Percentiles rank a stretch among this genome's conserved stretches.
phyloP scores from a whole-genome alignment of 2,888 invertebrate species.

The Dinocampus coccinellae region DNA sequence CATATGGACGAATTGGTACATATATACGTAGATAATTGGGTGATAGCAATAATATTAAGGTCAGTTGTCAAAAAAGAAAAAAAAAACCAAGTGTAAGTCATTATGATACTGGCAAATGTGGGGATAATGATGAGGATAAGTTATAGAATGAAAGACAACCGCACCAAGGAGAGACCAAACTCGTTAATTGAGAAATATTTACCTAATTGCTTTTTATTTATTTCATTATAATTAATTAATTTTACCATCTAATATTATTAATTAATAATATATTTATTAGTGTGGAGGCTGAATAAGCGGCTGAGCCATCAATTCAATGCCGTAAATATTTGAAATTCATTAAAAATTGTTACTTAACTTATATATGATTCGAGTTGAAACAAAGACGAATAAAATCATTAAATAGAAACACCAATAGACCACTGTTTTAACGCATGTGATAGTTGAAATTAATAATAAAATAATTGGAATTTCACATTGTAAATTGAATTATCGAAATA shows the following conservation, averaged over 20 bases:
- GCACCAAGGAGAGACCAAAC: constrained; percentile 68
- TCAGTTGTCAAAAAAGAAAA: constrained; percentile 29
- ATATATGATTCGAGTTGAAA: constrained; percentile 49
- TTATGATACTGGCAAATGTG: constrained; percentile 17
- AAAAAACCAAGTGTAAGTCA: constrained; percentile 26
- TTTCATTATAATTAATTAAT: constrained; percentile 57
- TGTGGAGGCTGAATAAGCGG: constrained; percentile 53
- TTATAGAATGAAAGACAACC: constrained; percentile 53
- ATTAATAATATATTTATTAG: constrained; percentile 59
- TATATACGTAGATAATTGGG: constrained; percentile 10
- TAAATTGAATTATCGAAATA: background rate
- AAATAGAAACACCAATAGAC: constrained; percentile 32
- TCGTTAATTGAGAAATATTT: constrained; percentile 58
- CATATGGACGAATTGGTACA: constrained; percentile 33
- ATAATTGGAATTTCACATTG: background rate
- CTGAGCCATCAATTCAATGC: constrained; percentile 49
- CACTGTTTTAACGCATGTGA: background rate
- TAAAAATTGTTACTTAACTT: constrained; percentile 54
- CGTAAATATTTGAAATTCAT: constrained; percentile 50
- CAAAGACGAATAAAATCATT: constrained; percentile 44
- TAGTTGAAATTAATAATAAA: background rate
- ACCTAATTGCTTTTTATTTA: constrained; percentile 59
- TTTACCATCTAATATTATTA: constrained; percentile 35
- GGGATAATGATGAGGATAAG: constrained; percentile 1
- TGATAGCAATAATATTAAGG: background rate